Evolutionary conservation across 2,888 invertebrate genomes (phyloP), one percentile per base, ranked within the genome.

Genomic region (Sinelater perroti): DNA sequence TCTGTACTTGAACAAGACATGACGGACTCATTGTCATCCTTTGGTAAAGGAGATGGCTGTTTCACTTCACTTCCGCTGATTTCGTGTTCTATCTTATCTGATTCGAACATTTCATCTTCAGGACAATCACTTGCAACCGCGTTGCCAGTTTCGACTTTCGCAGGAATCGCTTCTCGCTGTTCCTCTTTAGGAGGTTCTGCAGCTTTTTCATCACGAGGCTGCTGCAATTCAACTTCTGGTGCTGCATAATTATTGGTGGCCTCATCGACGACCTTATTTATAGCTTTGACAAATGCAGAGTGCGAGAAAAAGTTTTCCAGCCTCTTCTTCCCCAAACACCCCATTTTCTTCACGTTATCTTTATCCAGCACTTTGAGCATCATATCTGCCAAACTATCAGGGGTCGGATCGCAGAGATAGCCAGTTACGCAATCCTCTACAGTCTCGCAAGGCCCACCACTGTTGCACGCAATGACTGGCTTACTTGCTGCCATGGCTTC

Each of bases 361-460:
- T 85, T 82, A 68, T 88, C 84, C 3, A 82, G 74, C 8, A 93
- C 81, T 63, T 83, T 83, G 4, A 79, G 51, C 89, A 97, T 93
- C 18, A 90, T 90, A 26, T 82, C 81, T 0, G 93, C 89, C 82
- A 97, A 93, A 49, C 85, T 83, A 63, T 85, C 81, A 6, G 87
- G 82, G 8, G 78, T 82, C 0, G 90, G 82, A 36, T 89, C 85
- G 68, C 92, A 91, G 1, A 96, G 79, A 69, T 86, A 93, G 1
- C 95, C 95, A 0, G 93, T 95, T 0, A 86, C 82, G 45, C 85
- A 86, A 79, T 93, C 82, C 0, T 87, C 81, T 40, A 99, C 83
- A 0, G 99, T 97, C 78, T 99, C 99, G 1, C 87, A 87, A 0
- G 99, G 99, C 0, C 99, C 99, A 17, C 99, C 99, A 70, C 92